Percentiles rank a stretch among this genome's conserved stretches.
Conservation (phyloP, 1,140 invertebrate species). For the Harpegnathos saltator region DNA sequence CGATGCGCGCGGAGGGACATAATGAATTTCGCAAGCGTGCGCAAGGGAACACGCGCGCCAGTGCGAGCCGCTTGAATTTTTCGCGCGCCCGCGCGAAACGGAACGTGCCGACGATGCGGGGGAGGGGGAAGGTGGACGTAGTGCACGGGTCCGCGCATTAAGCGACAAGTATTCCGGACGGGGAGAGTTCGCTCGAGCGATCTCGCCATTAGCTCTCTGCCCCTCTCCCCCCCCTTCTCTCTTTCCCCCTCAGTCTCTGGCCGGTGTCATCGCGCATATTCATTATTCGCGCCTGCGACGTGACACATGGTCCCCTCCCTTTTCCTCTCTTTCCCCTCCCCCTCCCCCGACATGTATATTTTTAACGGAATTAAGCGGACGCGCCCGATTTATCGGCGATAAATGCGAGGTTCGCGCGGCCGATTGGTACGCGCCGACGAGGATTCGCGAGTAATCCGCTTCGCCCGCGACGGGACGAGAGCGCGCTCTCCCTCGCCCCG, state of each 20-base stretch:
- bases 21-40: too few species aligned
- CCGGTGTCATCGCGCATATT: constrained; percentile 35
- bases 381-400: constrained; percentile 34
- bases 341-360: constrained; percentile 18
- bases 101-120: too few species aligned
- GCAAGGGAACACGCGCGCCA: too few species aligned
- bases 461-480: constrained; percentile 9
- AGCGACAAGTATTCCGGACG: neutral
- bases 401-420: constrained; percentile 14
- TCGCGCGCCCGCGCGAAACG: too few species aligned
- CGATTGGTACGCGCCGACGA: constrained; percentile 25
- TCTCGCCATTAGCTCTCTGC: constrained; percentile 20
- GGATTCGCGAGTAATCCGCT: constrained; percentile 53
- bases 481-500: neutral
- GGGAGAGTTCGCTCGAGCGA: neutral
- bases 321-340: too few species aligned
- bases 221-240: too few species aligned
- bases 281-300: constrained; percentile 9
- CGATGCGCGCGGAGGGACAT: neutral
- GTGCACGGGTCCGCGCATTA: neutral
- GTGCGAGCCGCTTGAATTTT: too few species aligned
- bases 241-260: too few species aligned
- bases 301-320: constrained; percentile 23
- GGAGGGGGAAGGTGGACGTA: too few species aligned
- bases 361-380: constrained; percentile 51